Conservation (phyloP, 2,113 vertebrate genomes). For the Solea senegalensis region DNA sequence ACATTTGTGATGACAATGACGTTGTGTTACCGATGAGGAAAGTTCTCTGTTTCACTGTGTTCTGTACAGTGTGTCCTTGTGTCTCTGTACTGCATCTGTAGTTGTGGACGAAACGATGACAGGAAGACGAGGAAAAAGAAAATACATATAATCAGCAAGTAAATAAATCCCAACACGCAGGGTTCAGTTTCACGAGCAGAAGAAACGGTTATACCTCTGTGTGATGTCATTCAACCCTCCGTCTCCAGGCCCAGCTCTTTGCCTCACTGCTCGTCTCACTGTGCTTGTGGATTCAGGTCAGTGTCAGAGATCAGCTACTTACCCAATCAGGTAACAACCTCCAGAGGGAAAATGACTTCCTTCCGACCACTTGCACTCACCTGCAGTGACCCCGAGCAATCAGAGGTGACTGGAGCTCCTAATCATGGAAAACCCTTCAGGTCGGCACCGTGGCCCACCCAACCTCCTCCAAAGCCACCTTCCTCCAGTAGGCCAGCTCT, state of each 20-base stretch:
- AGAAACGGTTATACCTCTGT: neutral
- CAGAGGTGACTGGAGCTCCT: slow-evolving; percentile 82
- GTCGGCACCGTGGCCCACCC: slow-evolving; percentile 52
- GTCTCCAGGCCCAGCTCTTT: slow-evolving; percentile 33
- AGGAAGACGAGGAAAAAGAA: no score
- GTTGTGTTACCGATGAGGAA: no score
- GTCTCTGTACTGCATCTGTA: no score
- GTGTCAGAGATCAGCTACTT: slow-evolving; percentile 64
- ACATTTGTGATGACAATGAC: no score
- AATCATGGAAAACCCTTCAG: slow-evolving; percentile 77
- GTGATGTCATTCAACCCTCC: slow-evolving; percentile 11
- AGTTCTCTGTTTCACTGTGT: no score
- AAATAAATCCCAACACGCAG: neutral
- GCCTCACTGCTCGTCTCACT: slow-evolving; percentile 11
- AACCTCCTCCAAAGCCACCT: slow-evolving; percentile 25
- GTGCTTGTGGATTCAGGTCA: slow-evolving; percentile 39
- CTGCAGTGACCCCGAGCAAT: slow-evolving; percentile 83
- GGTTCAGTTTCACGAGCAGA: neutral
- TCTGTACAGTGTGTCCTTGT: no score
- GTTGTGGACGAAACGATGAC: no score
- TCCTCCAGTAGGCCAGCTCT: slow-evolving; percentile 43
- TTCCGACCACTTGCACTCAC: slow-evolving; percentile 81
- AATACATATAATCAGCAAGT: neutral
- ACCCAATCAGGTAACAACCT: slow-evolving; percentile 89
- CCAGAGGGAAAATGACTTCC: slow-evolving; percentile 85